Evolutionary conservation across 2,113 vertebrate genomes (phyloP), one percentile per base, ranked within the genome.

Genomic region (Platysteira castanea): DNA sequence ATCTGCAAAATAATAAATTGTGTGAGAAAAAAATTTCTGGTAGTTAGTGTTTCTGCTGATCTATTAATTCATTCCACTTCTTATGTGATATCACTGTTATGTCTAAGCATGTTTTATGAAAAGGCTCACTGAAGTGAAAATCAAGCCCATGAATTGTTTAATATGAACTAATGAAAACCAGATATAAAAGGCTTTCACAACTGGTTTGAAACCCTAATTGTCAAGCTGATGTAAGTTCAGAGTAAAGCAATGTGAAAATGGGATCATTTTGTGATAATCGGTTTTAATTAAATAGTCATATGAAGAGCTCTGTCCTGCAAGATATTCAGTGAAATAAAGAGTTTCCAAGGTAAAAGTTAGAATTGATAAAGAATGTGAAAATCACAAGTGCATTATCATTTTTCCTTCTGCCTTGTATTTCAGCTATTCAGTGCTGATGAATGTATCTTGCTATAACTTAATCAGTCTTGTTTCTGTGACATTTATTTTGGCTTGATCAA

Each of bases 161-260:
- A 98, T 98, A 97, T 92, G 96, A 98, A 97, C 97, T 98, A 98
- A 98, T 98, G 98, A 98, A 98, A 98, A 97, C 88, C 93, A 97
- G 97, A 97, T 97, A 97, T 92, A 98, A 98, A 98, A 97, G 92
- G 75, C 93, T 97, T 98, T 97, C 96, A 88, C 89, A 97, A 98
- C 93, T 97, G 93, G 96, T 97, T 96, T 97, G 87, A 92, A 96
- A 90, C 77, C 97, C 97, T 98, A 98, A 98, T 98, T 98, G 96
- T 97, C 95, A 96, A 97, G 67, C 64, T 79, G 90, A 92, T 97
- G 89, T 94, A 96, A 98, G 98, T 98, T 97, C 93, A 96, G 90
- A 95, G 88, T 88, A 97, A 97, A 97, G 89, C 86, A 96, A 87
- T 96, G 87, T 90, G 95, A 97, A 96, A 96, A 84, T 12, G 11